Evolutionary conservation across 2,113 vertebrate species (phyloP).

Genomic region (Plecturocebus donacophilus): DNA sequence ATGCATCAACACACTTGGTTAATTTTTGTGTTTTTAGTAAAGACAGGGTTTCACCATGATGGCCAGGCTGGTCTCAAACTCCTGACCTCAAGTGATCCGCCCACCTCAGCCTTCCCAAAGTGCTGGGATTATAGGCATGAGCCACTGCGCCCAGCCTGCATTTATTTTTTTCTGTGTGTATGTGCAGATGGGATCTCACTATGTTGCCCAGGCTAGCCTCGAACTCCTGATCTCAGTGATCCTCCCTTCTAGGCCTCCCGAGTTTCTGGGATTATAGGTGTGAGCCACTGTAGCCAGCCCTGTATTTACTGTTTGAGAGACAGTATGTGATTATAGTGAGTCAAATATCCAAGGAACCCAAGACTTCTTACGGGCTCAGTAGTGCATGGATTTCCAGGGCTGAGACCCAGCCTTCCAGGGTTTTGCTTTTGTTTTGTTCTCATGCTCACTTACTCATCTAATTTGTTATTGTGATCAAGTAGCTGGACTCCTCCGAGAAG

Average conservation of each 20-base stretch:
- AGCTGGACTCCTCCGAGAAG: not conserved
- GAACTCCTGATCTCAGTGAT: not conserved
- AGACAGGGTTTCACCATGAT: too few species aligned
- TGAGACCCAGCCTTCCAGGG: accelerated
- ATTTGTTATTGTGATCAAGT: not conserved
- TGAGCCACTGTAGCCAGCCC: not conserved
- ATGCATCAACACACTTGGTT: too few species aligned
- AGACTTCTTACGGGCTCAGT: not conserved
- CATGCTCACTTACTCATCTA: not conserved
- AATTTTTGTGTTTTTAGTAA: too few species aligned
- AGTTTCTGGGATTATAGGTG: not conserved
- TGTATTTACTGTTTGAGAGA: not conserved
- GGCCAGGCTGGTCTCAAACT: too few species aligned
- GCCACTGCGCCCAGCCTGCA: not conserved
- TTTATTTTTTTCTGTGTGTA: not conserved
- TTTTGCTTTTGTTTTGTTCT: not conserved
- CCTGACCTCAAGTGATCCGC: too few species aligned
- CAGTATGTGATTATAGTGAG: not conserved
- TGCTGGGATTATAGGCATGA: not conserved
- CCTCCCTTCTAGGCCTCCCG: not conserved
- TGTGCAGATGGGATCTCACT: not conserved
- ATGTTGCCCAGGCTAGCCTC: not conserved
- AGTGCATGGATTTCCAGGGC: not conserved
- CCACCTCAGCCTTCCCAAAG: not conserved
- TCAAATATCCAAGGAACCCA: not conserved